Evolutionary conservation across 2,888 invertebrate genomes (phyloP), one percentile per base, ranked within the genome.

Genomic region (Sesamia inferens): DNA sequence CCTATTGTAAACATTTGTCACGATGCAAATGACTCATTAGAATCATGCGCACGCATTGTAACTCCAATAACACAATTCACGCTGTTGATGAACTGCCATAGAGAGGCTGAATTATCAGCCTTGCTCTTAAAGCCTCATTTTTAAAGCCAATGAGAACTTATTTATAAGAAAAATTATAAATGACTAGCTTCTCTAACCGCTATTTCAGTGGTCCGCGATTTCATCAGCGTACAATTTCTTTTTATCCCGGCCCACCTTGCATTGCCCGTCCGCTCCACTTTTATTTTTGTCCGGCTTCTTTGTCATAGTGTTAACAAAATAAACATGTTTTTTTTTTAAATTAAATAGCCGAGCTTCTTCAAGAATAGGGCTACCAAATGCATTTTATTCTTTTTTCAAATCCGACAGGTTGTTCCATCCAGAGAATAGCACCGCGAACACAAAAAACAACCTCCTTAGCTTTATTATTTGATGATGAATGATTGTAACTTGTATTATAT

Each of bases 21-120:
- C 31, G 31, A 31, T 31, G 31, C 31, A 31, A 31, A 44, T 79
- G 72, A 76, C 51, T 79, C 62, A 71, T 51, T 71, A 7, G 3
- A 44, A n/a, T 16, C 31, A 57, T 51, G n/a, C 13, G 16, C 31
- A 44, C 24, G 19, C 42, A 44, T 14, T 19, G 4, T 51, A 42
- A n/a, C 42, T 48, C 24, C 13, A 63, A 10, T 5, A 16, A 5
- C 7, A n/a, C 16, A 24, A 64, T 24, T 64, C 47, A n/a, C 47
- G 24, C 19, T 14, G 8, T 51, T 24, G 8, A 3, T 7, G 44
- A 51, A 44, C 19, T 14, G 58, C 7, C 31, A 48, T 19, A 31
- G 16, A n/a, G 14, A 6, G 10, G 13, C 11, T 47, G 31, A 68
- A 47, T 47, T 69, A 31, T n/a, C 22, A 68, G 24, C 14, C 2